Conservation (phyloP, 2,113 vertebrate species). For the Oncorhynchus mykiss region DNA sequence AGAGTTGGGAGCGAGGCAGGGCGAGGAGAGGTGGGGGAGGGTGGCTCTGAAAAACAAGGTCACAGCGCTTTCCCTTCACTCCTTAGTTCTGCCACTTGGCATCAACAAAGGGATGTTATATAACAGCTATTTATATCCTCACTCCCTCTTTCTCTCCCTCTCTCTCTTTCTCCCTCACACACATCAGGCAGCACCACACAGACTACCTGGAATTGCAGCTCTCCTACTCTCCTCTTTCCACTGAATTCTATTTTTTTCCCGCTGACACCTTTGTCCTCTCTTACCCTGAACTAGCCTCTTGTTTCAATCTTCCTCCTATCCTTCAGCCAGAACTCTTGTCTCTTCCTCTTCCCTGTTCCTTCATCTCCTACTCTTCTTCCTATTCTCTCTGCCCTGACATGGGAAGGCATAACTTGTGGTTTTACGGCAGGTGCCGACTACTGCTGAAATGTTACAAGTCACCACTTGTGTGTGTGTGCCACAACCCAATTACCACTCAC, state of each 20-base stretch:
- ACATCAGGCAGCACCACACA: slow-evolving; percentile 44
- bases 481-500: slow-evolving; percentile 17
- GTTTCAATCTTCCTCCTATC: slow-evolving; percentile 27
- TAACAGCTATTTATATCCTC: slow-evolving; percentile 75
- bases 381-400: neutral
- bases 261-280: slow-evolving; percentile 54
- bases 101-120: slow-evolving; percentile 78
- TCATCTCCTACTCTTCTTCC: slow-evolving; percentile 24
- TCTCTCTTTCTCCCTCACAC: slow-evolving; percentile 32
- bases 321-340: slow-evolving; percentile 34
- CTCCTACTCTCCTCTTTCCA: neutral
- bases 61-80: slow-evolving; percentile 68
- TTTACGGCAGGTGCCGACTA: slow-evolving; percentile 21
- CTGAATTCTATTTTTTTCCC: slow-evolving; percentile 36
- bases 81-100: slow-evolving; percentile 72
- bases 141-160: slow-evolving; percentile 41
- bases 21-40: slow-evolving; percentile 68
- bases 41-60: slow-evolving; percentile 73
- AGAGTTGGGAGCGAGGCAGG: slow-evolving; percentile 50
- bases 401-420: neutral
- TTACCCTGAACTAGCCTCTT: neutral
- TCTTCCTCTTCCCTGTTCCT: slow-evolving; percentile 10
- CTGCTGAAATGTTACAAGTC: slow-evolving; percentile 5
- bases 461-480: neutral
- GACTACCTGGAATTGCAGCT: slow-evolving; percentile 63